Base-by-base conservation (phyloP, 2,113 vertebrate species). In the Ellobius talpinus region DNA sequence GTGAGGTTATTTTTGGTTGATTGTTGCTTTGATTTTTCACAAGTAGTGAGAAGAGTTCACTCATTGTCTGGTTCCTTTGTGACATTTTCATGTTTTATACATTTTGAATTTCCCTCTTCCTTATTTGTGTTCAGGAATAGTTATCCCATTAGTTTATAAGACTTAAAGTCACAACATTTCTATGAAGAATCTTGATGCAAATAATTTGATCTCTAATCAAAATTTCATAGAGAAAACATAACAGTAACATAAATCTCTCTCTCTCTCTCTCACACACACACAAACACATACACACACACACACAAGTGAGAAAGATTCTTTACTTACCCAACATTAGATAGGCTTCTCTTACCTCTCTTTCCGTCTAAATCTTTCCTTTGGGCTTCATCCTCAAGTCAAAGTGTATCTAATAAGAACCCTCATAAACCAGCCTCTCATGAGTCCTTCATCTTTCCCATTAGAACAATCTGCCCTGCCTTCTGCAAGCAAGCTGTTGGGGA, bases 71-170 rank as follows among this genome's bases (percentile, higher is more conserved):
- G 3, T 58, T 81, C 52, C 58, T 58, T 58, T 21, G n/a, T 8
- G 77, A 52, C 47, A 2, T 66, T 3, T 96, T 93, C 73, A 39
- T n/a, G 61, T 79, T 85, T 65, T 50, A 55, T 72, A 87, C 26
- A 7, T 74, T 90, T 79, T 68, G 16, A 2, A 74, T 94, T 73
- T 86, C 21, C 23, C 10, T 84, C 31, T 84, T 93, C 79, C 74
- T 58, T 26, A 68, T 82, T 87, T 87, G 42, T 84, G 7, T 65
- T 90, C 3, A 68, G 12, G 23, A 89, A 78, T 73, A 23, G 31
- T 47, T 61, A 55, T 70, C 36, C 39, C 78, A 93, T 81, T 85
- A 93, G 50, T 39, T 86, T 55, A 29, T 87, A 91, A 79, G 58
- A 5, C 16, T 81, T 8, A 0, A 66, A 78, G 5, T 12, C 1